Percentiles rank a stretch among this genome's conserved stretches.
Conservation (phyloP, 2,113 vertebrate genomes). For the Lipophrys pholis region DNA sequence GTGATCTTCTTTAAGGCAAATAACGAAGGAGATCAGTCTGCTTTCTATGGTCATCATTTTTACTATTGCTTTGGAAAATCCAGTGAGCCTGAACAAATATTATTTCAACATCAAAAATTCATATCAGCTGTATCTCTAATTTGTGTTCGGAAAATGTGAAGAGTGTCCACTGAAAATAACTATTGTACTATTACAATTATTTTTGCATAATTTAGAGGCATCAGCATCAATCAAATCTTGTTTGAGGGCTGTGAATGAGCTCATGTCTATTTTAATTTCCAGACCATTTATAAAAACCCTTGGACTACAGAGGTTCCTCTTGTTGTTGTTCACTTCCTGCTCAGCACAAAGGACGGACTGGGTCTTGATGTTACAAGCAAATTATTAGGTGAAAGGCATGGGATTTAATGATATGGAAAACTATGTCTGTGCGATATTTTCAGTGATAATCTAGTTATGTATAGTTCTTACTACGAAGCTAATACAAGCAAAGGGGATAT, state of each 20-base stretch:
- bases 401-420: too few species aligned
- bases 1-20: too few species aligned
- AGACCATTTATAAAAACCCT: neutral
- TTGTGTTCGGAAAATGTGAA: too few species aligned
- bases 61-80: too few species aligned
- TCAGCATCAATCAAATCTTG: neutral
- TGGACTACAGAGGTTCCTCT: too few species aligned
- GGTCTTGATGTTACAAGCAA: neutral
- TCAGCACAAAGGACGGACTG: neutral
- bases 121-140: too few species aligned
- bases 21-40: neutral
- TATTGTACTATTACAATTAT: too few species aligned
- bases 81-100: neutral
- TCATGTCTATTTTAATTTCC: neutral
- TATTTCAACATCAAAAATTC: too few species aligned
- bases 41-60: neutral
- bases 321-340: neutral
- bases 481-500: neutral
- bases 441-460: neutral
- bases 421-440: neutral
- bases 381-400: too few species aligned
- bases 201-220: too few species aligned
- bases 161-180: too few species aligned
- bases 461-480: neutral
- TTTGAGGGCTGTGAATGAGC: neutral